Evolutionary conservation across 64 coral and sea anemone genomes (phyloP), one percentile per base, ranked within the genome.

Genomic region (Actinia equina): DNA sequence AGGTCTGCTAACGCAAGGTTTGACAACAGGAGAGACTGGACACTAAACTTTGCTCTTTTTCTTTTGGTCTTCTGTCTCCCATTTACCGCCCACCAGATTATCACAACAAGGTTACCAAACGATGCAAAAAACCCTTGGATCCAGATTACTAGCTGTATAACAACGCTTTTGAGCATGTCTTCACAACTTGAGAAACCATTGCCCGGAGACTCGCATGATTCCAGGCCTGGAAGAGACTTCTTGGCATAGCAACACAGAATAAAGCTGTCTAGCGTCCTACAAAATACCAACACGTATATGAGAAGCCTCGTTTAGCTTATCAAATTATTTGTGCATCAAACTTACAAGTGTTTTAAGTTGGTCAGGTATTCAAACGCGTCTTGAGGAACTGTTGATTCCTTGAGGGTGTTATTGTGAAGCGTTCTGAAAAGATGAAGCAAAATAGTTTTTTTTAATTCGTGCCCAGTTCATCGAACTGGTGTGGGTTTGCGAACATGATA

Each of bases 161-260:
- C 78, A 43, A 80, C 78, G 77, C 59, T 91, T 58, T 91, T 91
- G 54, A 91, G 77, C 77, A 91, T 44, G 44, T 86, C 84, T 27
- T 76, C 76, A 87, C 89, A 91, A 37, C 78, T 87, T 8, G 89
- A 91, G 59, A 91, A 87, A 13, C 52, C 84, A 17, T 91, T 86
- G 51, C 26, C 62, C 20, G 84, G 84, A 2, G 89, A 81, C 13
- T 74, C 18, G 19, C 89, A 91, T 5, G 22, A 16, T 5, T 43
- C 4, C 17, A 91, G 43, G n/a, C 5, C 25, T 27, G 44, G 77
- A 5, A 52, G 6, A 27, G 74, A 26, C 60, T 86, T 91, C 23
- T 82, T 85, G n/a, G 89, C 89, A 80, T 86, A 91, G 22, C 89
- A 91, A 59, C 89, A 91, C 77, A 86, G 74, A 13, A 86, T 91